Percentiles rank a stretch among this genome's conserved stretches.
Conservation (phyloP, 2,113 vertebrate genomes). For the Limnothrissa miodon region DNA sequence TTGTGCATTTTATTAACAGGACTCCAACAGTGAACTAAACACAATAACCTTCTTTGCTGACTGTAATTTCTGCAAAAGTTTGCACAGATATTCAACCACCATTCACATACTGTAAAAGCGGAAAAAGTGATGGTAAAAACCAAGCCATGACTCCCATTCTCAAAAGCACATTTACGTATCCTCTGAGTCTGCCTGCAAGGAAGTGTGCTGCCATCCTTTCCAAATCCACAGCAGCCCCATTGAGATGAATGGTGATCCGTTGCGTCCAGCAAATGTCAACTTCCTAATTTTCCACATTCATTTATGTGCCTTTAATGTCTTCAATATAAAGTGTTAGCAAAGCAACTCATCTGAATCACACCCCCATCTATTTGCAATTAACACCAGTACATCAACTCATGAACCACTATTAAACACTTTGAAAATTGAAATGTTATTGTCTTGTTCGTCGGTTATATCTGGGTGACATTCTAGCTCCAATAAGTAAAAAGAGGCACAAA, state of each 20-base stretch:
- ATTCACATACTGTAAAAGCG: not conserved
- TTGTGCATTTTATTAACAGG: not conserved
- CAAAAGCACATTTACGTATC: not conserved
- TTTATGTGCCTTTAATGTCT: conserved; percentile 16
- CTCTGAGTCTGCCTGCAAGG: not conserved
- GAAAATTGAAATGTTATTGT: conserved; percentile 3
- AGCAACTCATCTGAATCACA: conserved; percentile 13
- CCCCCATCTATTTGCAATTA: conserved; percentile 9
- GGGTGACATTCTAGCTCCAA: not conserved
- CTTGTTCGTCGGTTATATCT: not conserved
- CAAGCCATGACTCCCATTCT: not conserved
- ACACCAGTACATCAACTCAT: not conserved
- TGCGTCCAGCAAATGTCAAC: not conserved
- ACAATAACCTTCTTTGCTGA: not conserved
- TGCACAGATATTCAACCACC: not conserved
- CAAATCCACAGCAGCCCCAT: not conserved
- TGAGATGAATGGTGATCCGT: not conserved
- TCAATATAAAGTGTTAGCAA: not conserved
- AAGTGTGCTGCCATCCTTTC: not conserved
- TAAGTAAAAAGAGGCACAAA: not conserved
- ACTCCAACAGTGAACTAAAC: not conserved
- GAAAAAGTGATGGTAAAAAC: not conserved
- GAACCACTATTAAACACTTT: not conserved
- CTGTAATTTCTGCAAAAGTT: not conserved
- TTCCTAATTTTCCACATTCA: not conserved